phyloP scores from a whole-genome alignment of 2,888 invertebrate species.

The Eristalis tenax region DNA sequence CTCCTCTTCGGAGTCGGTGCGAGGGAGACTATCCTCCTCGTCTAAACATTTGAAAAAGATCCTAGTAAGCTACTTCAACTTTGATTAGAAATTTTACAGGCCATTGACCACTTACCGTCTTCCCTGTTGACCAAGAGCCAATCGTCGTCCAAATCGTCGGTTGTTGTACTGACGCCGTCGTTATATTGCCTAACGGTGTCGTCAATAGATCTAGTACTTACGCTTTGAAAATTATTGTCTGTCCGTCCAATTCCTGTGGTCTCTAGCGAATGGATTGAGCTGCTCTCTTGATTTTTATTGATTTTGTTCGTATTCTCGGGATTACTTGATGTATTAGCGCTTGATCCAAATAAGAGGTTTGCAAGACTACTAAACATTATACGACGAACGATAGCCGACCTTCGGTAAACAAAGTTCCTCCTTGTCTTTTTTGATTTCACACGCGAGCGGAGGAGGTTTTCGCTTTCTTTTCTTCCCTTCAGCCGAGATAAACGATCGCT shows the following conservation, averaged over 20 bases:
- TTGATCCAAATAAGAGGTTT: constrained; percentile 83
- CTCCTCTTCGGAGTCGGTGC: constrained; percentile 79
- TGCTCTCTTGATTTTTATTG: constrained; percentile 34
- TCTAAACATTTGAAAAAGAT: constrained; percentile 73
- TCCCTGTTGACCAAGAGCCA: constrained; percentile 83
- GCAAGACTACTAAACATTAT: constrained; percentile 85
- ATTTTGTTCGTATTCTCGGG: constrained; percentile 68
- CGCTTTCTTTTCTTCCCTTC: constrained; percentile 12
- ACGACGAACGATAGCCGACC: constrained; percentile 68
- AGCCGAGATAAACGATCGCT: constrained; percentile 56
- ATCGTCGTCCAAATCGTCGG: constrained; percentile 81
- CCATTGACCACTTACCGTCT: constrained; percentile 74
- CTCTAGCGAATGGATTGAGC: constrained; percentile 16
- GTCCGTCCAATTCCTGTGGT: constrained; percentile 50
- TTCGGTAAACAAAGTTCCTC: constrained; percentile 31
- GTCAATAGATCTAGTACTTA: constrained; percentile 70
- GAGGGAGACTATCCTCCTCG: constrained; percentile 77
- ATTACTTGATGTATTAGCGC: constrained; percentile 76
- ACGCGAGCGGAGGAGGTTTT: constrained; percentile 2
- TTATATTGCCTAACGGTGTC: constrained; percentile 71
- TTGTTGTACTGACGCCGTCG: constrained; percentile 79
- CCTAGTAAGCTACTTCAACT: constrained; percentile 69
- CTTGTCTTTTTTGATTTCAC: neutral
- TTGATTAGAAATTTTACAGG: neutral
- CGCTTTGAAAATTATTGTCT: constrained; percentile 60